phyloP scores from a whole-genome alignment of 2,797 vertebrate species.

The Amazona finschi region DNA sequence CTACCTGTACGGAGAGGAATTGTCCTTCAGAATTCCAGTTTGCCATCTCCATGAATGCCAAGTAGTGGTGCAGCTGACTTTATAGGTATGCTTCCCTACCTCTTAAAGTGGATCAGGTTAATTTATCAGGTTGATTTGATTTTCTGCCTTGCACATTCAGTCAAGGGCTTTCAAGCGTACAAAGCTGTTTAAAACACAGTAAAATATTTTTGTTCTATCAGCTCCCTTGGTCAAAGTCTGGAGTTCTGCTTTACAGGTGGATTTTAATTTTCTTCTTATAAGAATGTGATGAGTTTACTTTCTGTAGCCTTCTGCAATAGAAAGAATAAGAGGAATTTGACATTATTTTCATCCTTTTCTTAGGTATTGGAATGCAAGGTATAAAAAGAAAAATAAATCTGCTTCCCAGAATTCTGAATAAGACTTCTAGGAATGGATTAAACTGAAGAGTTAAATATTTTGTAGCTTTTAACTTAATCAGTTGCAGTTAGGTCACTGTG shows the following conservation, averaged over 20 bases:
- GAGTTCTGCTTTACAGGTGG: background rate
- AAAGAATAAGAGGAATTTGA: background rate
- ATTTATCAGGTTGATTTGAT: background rate
- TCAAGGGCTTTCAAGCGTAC: background rate
- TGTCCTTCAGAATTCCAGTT: background rate
- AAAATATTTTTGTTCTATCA: background rate
- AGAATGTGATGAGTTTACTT: background rate
- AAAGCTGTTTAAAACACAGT: background rate
- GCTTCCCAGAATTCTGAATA: background rate
- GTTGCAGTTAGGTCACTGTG: background rate
- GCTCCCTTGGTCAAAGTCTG: background rate
- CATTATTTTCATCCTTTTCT: background rate
- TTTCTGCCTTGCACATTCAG: background rate
- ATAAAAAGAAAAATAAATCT: background rate
- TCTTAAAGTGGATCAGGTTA: background rate
- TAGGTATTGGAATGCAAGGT: background rate
- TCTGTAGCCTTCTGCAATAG: background rate
- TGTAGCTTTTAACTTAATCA: background rate
- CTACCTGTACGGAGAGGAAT: accelerated
- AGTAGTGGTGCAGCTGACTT: background rate
- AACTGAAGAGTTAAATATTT: background rate
- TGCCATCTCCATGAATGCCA: background rate
- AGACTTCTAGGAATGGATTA: background rate
- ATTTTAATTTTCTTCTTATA: background rate
- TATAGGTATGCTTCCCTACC: background rate